Evolutionary conservation across 2,797 vertebrate genomes (phyloP).

Genomic region (Anabas testudineus): DNA sequence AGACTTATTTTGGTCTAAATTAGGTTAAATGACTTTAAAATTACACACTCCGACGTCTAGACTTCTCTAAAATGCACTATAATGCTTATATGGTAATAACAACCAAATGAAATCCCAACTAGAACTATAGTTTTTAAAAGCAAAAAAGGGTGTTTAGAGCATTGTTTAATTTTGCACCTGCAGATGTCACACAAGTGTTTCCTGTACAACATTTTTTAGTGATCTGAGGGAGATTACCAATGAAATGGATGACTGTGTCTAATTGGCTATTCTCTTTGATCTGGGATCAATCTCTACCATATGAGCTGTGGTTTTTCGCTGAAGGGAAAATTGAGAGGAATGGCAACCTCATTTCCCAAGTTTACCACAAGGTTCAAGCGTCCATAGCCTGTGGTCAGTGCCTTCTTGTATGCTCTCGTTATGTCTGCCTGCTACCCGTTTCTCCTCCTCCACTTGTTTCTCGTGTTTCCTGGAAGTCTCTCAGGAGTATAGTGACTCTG

Average conservation of each 20-base stretch:
- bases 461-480: constrained; percentile 50
- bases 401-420: constrained; percentile 63
- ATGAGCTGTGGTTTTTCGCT: constrained; percentile 75
- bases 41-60: constrained; percentile 64
- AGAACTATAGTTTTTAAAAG: constrained; percentile 21
- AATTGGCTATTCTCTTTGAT: constrained; percentile 82
- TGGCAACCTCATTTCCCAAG: constrained; percentile 82
- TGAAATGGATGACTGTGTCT: constrained; percentile 74
- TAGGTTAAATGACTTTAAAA: constrained; percentile 73
- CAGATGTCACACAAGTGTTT: constrained; percentile 71
- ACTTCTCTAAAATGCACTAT: constrained; percentile 50
- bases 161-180: constrained; percentile 72
- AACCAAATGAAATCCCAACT: constrained; percentile 50
- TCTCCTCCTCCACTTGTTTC: constrained; percentile 45
- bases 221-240: constrained; percentile 67
- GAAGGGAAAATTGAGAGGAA: constrained; percentile 78
- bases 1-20: constrained; percentile 69
- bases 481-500: constrained; percentile 60
- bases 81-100: constrained; percentile 61
- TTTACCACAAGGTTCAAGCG: constrained; percentile 81
- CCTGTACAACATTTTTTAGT: constrained; percentile 58
- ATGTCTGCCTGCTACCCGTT: constrained; percentile 61
- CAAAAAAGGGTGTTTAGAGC: constrained; percentile 19
- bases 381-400: constrained; percentile 77
- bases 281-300: constrained; percentile 79